These are phyloP conservation scores for Plebejus melissa DNA, from an alignment of 2,888 invertebrate genomes.

Conservation along the genomic window DNA sequence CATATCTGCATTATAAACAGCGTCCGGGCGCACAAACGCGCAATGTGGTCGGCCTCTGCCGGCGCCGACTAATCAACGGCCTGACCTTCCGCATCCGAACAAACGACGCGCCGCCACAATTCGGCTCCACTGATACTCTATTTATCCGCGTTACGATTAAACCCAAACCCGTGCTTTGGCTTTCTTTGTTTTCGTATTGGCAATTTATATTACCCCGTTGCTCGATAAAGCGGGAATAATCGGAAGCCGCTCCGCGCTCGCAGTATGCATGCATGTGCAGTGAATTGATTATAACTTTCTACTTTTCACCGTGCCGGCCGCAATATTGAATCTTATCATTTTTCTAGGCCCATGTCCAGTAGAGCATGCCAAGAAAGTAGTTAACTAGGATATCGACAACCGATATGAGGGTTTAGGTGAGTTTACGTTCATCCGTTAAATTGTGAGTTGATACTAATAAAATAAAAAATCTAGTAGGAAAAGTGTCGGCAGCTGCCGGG, in stretches of 20 bases:
- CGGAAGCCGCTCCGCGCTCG: constrained; percentile 48
- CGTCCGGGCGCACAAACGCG: constrained; percentile 75
- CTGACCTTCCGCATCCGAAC: constrained; percentile 73
- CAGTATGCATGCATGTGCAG: constrained; percentile 70
- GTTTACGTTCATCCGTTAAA: not conserved
- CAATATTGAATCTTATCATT: constrained; percentile 71
- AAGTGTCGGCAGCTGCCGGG: not conserved
- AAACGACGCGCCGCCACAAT: constrained; percentile 52
- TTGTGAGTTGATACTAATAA: not conserved
- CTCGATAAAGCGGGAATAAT: constrained; percentile 53
- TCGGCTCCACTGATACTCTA: constrained; percentile 21
- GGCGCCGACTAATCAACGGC: constrained; percentile 75
- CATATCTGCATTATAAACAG: constrained; percentile 81
- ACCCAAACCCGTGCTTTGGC: constrained; percentile 11
- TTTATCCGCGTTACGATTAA: constrained; percentile 19
- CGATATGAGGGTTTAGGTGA: constrained; percentile 46
- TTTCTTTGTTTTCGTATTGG: constrained; percentile 31
- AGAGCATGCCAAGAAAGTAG: constrained; percentile 70
- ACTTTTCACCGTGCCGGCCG: constrained; percentile 70
- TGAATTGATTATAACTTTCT: constrained; percentile 74
- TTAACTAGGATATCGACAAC: constrained; percentile 25
- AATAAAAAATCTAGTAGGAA: not conserved
- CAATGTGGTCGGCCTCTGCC: constrained; percentile 76
- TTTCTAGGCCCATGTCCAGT: constrained; percentile 68
- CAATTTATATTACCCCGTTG: constrained; percentile 43